Percentiles rank a stretch among this genome's conserved stretches.
These are phyloP conservation scores for Ictalurus punctatus DNA, from an alignment of 2,113 vertebrate genomes.

Conservation along the genomic window DNA sequence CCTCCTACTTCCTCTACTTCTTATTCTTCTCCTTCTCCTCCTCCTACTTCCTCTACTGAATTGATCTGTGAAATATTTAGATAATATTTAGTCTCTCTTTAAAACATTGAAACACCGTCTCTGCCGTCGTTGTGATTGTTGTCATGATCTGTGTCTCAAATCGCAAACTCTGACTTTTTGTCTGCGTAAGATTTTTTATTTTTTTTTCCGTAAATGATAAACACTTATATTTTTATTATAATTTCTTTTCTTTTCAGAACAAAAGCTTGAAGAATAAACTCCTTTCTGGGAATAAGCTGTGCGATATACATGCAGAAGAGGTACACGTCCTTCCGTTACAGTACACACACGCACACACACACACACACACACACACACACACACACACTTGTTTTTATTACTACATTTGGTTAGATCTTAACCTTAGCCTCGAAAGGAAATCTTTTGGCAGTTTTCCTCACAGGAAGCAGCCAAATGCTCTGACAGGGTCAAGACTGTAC, in stretches of 20 bases:
- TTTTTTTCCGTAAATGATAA: neutral
- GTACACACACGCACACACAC: neutral
- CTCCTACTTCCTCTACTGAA: too few species aligned
- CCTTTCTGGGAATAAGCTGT: conserved; percentile 91
- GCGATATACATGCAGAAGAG: conserved; percentile 93
- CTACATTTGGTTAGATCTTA: neutral
- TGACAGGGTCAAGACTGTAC: neutral
- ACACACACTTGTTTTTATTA: neutral
- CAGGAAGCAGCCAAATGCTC: neutral
- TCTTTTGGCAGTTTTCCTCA: neutral
- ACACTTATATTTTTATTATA: neutral
- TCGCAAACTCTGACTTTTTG: neutral
- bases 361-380: conserved; percentile 1
- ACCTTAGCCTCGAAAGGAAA: neutral
- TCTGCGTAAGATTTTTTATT: neutral
- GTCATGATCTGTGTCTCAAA: neutral
- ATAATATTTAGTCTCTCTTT: neutral
- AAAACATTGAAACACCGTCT: neutral
- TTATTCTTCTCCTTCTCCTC: too few species aligned
- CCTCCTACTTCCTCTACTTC: too few species aligned
- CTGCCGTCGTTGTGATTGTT: neutral
- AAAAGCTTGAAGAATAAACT: conserved; percentile 98
- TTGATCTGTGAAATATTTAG: too few species aligned
- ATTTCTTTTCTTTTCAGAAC: conserved; percentile 75
- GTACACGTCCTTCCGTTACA: conserved; percentile 69